phyloP scores from a whole-genome alignment of 2,113 vertebrate genomes.

The Miniopterus natalensis region DNA sequence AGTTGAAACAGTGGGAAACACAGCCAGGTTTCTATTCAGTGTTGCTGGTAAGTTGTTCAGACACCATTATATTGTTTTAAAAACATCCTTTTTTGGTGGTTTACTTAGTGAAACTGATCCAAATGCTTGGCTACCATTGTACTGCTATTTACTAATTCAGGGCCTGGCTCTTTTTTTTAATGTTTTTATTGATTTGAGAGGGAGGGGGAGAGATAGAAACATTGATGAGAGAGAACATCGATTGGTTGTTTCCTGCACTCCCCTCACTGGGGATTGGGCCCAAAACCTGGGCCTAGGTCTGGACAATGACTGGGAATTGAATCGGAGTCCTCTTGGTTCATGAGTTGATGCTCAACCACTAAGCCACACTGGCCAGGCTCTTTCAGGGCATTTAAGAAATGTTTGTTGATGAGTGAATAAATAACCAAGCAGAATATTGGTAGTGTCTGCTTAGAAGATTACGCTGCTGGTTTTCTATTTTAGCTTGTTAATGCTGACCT shows the following conservation, averaged over 20 bases:
- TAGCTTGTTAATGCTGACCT: not conserved
- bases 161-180: not conserved
- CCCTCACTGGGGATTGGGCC: too few relatives aligned
- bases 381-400: not conserved
- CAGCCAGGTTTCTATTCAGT: conserved; percentile 98
- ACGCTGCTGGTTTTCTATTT: not conserved
- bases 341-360: too few relatives aligned
- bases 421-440: not conserved
- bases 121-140: not conserved
- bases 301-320: too few relatives aligned
- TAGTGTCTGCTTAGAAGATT: not conserved
- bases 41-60: conserved; percentile 92
- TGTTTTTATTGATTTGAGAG: too few relatives aligned
- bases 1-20: conserved; percentile 97
- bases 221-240: too few relatives aligned
- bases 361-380: too few relatives aligned
- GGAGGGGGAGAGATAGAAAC: too few relatives aligned
- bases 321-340: too few relatives aligned
- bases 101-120: conserved; percentile 18
- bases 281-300: too few relatives aligned
- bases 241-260: too few relatives aligned
- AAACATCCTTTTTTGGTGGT: not conserved
- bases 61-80: not conserved
- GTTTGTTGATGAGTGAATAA: conserved; percentile 30
- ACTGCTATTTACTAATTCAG: not conserved